Base-by-base conservation (phyloP, 1,140 invertebrate genomes). In the Batillaria attramentaria region DNA sequence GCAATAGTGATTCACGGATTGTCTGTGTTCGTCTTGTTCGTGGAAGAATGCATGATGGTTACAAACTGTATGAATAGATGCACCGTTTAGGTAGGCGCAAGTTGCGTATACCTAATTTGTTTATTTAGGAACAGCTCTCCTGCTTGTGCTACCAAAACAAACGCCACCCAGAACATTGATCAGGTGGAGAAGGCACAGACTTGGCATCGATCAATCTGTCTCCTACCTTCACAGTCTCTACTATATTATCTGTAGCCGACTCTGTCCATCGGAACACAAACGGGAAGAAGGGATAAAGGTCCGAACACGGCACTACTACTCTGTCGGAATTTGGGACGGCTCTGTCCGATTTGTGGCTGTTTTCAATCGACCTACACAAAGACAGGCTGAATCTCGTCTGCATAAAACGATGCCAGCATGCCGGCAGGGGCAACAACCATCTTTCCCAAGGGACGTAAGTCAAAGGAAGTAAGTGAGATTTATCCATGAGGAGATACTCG, bases 401-500 rank as follows among this genome's bases (percentile, higher is more conserved):
- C 54, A 86, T 42, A 41, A 86, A 41, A 5, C 43, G 31, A n/a
- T 73, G 31, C 3, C 70, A 70, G 43, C 72, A 79, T 33, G 81
- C 80, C 10, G 88, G 87, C 16, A 85, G 84, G 2, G 84, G 84
- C 20, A 88, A 13, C 43, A 75, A 28, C 37, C 81, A 75, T 4
- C 68, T 35, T 54, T 87, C 84, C 84, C 87, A 89, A 10, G 79
- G 78, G 20, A 81, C 76, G 0, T 69, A 37, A 18, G 24, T 28
- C 31, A 89, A 39, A 5, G 88, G 88, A 77, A 87, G 89, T 16
- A 89, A 62, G 18, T 87, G 82, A 20, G 42, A 35, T 68, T 87
- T 87, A 28, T 57, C 57, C 60, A 80, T 83, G 24, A 77, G 39
- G 46, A 84, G 84, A 13, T 77, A 70, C 8, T 72, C 37, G 57